Evolutionary conservation across 1,140 invertebrate species (phyloP), one percentile per base, ranked within the genome.

Genomic region (Aphis gossypii): DNA sequence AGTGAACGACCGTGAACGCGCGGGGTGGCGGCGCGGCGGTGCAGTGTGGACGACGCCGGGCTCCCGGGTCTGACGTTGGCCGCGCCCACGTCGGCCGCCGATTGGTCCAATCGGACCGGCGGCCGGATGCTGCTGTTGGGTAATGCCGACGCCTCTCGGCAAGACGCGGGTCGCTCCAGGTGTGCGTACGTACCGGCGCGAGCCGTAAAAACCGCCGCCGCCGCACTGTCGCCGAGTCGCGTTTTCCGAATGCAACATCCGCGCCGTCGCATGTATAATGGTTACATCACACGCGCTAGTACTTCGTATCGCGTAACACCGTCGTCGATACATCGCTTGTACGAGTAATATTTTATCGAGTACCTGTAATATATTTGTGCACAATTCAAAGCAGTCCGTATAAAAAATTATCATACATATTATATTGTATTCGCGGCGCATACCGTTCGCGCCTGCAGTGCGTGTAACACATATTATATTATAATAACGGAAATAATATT

Each of bases 41-140:
- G 56, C 87, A 11, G 56, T 38, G 60, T 23, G 88, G 41, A 60
- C 88, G 54, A 60, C 18, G 51, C 18, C 38, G 46, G 88, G 35
- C 46, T 54, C n/a, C 88, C 87, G 60, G 38, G 54, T 90, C 56
- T 14, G 25, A 14, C 8, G 60, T 35, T 30, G 60, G 2, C 30
- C 87, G 30, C 84, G 82, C 88, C 93, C 51, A 54, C 30, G 23
- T 5, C 48, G 41, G 60, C 44, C 38, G 68, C 44, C 84, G 87
- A 60, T 82, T 86, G 89, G 93, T 83, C 88, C 93, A 86, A 84
- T 87, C 54, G 30, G 48, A 89, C 9, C 93, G 93, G 18, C 41
- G 46, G 51, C 84, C 93, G 93, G 87, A 90, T 90, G 86, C 84
- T 90, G 93, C n/a, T 30, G 83, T 56, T 20, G 48, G 48, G 48